Evolutionary conservation across 2,797 vertebrate species (phyloP).

Genomic region (Fringilla coelebs): DNA sequence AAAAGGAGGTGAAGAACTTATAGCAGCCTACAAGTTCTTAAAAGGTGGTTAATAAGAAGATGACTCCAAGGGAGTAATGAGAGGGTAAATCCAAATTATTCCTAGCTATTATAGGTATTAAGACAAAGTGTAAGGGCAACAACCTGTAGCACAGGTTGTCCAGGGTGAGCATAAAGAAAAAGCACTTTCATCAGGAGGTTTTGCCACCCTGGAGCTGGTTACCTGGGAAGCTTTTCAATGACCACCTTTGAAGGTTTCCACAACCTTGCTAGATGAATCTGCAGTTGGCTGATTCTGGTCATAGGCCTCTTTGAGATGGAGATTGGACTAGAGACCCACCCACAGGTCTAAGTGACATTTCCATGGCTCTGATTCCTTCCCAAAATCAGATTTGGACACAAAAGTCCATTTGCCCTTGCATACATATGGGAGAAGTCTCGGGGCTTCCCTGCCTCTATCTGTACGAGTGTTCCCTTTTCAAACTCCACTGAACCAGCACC

Average conservation of each 20-base stretch:
- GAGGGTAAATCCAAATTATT: neutral
- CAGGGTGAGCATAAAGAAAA: neutral
- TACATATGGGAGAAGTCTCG: neutral
- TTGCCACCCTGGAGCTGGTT: neutral
- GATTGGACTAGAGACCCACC: neutral
- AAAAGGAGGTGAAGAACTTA: neutral
- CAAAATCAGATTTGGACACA: neutral
- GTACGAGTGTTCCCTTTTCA: neutral
- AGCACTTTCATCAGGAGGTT: neutral
- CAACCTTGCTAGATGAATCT: neutral
- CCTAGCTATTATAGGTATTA: neutral
- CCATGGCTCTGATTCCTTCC: neutral
- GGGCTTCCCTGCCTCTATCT: neutral
- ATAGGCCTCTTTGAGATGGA: neutral
- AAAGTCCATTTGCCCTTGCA: neutral
- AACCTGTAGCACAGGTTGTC: neutral
- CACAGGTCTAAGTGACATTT: neutral
- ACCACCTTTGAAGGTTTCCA: neutral
- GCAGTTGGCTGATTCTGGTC: neutral
- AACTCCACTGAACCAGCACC: neutral
- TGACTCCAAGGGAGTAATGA: neutral
- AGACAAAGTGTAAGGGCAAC: fast-evolving
- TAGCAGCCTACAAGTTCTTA: neutral
- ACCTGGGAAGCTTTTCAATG: neutral
- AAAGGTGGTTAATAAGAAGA: neutral